Evolutionary conservation across 2,113 vertebrate genomes (phyloP).

Genomic region (Pitta sordida): DNA sequence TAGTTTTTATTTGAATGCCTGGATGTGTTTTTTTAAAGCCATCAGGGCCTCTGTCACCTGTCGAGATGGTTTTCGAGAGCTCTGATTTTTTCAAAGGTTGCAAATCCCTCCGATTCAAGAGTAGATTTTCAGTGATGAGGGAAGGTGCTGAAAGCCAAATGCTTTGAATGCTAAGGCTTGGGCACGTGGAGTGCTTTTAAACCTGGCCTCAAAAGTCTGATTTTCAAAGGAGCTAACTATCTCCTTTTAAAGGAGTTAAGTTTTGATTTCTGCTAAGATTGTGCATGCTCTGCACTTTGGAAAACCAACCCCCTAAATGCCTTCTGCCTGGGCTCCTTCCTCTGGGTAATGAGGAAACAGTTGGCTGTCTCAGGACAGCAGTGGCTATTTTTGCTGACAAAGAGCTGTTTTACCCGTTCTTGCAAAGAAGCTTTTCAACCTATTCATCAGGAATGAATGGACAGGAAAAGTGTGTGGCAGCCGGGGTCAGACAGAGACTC

Average conservation of each 20-base stretch:
- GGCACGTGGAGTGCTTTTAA: not conserved
- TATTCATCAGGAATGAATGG: not conserved
- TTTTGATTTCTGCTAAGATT: not conserved
- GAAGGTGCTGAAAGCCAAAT: not conserved
- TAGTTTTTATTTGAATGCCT: not conserved
- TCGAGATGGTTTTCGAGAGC: not conserved
- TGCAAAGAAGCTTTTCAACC: not conserved
- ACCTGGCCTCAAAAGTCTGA: not conserved
- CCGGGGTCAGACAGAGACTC: not conserved
- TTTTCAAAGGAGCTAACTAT: not conserved
- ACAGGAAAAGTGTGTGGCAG: not conserved
- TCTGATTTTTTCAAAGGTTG: not conserved
- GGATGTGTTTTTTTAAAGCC: not conserved
- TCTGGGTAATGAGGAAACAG: not conserved
- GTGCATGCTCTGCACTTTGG: not conserved
- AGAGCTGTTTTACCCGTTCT: accelerated
- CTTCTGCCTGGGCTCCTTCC: not conserved
- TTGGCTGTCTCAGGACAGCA: not conserved
- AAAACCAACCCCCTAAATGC: not conserved
- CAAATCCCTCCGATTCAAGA: not conserved
- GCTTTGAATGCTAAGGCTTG: not conserved
- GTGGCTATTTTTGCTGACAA: not conserved
- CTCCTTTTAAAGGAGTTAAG: not conserved
- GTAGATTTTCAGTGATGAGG: not conserved
- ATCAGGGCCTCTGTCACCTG: not conserved